phyloP scores from a whole-genome alignment of 1,140 invertebrate species.

The Scaptomyza graminum region DNA sequence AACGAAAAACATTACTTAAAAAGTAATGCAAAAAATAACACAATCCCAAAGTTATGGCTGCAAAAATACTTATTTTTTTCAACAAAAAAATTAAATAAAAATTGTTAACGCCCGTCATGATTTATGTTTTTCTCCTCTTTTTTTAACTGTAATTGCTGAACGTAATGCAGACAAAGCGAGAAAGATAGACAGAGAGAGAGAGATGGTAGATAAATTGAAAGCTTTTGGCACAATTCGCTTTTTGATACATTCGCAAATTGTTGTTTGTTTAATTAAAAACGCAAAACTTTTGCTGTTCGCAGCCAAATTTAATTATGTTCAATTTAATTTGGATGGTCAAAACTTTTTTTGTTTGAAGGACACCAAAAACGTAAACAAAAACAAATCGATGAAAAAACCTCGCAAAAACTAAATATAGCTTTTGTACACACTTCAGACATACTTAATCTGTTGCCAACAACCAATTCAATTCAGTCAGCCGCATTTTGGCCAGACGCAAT shows the following conservation, averaged over 20 bases:
- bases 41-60: conserved; percentile 68
- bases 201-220: conserved; percentile 28
- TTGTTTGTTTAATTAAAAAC: conserved; percentile 54
- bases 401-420: not conserved
- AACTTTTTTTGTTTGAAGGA: conserved; percentile 1
- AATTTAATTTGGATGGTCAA: conserved; percentile 49
- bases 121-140: conserved; percentile 65
- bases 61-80: conserved; percentile 60
- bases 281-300: conserved; percentile 39
- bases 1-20: conserved; percentile 41
- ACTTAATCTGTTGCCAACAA: conserved; percentile 20
- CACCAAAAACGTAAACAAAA: not conserved
- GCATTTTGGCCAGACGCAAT: conserved; percentile 17
- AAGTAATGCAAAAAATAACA: conserved; percentile 34
- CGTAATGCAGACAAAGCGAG: conserved; percentile 1
- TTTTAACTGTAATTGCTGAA: conserved; percentile 38
- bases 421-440: not conserved
- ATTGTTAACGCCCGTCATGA: conserved; percentile 64
- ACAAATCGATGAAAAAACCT: not conserved
- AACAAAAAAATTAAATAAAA: conserved; percentile 29
- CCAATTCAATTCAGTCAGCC: conserved; percentile 2
- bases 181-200: not conserved
- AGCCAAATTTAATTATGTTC: conserved; percentile 55
- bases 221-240: conserved; percentile 32
- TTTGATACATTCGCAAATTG: conserved; percentile 36